Evolutionary conservation across 2,797 vertebrate genomes (phyloP), one percentile per base, ranked within the genome.

Genomic region (Etheostoma nigrum): DNA sequence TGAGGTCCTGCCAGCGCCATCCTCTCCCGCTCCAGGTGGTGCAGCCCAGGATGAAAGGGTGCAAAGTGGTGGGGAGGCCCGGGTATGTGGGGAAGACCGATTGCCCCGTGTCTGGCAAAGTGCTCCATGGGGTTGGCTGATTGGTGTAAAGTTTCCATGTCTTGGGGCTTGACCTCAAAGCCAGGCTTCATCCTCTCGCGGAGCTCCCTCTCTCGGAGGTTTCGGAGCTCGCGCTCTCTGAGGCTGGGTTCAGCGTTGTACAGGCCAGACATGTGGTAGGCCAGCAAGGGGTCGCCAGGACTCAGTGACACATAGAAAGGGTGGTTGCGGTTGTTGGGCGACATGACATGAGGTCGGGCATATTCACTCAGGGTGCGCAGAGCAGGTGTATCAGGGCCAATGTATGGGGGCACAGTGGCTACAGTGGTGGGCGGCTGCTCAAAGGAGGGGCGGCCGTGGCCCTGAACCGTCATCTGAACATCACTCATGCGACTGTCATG

Each of bases 111-210:
- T 84, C 98, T 93, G 74, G 96, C 98, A 72, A 99, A 98, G 91
- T 98, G 98, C 95, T 99, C 98, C 97, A 99, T 98, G 79, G 96
- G 97, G 91, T 98, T 99, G 73, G 97, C 94, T 0, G 96, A 96
- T 0, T 97, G 96, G 88, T 99, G 98, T 54, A 99, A 88, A 0
- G 96, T 95, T 60, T 99, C 98, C 70, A 99, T 86, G 92, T 99
- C 98, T 0, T 97, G 97, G 0, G 97, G 97, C 90, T 99, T 99
- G 86, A 99, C 94, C 93, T 99, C 98, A 10, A 96, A 99, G 82
- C 98, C 98, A 0, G 98, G 98, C 90, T 99, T 99, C 98, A 99
- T 99, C 90, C 98, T 94, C 88, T 99, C 98, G 0, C 98, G 95
- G 72, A 99, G 90, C 88, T 99, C 98, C 5, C 98, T 86, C 88